Evolutionary conservation across 2,888 invertebrate genomes (phyloP).

Genomic region (Synanthedon tipuliformis): DNA sequence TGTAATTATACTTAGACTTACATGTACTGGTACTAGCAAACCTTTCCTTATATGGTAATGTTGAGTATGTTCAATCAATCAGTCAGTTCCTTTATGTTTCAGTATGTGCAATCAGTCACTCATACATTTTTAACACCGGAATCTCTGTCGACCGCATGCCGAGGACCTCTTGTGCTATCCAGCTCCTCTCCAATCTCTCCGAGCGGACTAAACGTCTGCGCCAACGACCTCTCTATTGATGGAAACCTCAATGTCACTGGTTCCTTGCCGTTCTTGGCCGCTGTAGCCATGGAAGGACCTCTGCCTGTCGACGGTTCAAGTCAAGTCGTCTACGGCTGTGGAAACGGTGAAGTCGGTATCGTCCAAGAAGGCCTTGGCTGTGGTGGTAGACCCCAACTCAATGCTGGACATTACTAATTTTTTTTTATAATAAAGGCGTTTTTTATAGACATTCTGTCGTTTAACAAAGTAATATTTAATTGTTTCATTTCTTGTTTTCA

Average conservation of each 20-base stretch:
- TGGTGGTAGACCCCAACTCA: background rate
- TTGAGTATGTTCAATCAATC: background rate
- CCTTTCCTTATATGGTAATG: background rate
- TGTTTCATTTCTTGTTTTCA: too few species aligned
- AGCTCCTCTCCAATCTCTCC: background rate
- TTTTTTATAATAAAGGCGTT: too few species aligned
- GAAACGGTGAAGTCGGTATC: background rate
- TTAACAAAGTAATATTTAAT: too few species aligned
- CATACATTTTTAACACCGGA: background rate
- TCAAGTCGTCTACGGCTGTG: constrained; percentile 9
- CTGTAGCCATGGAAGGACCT: constrained; percentile 24
- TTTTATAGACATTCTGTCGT: too few species aligned
- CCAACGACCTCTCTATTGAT: constrained; percentile 24
- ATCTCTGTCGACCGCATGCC: background rate
- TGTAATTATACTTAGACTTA: too few species aligned
- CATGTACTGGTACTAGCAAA: too few species aligned
- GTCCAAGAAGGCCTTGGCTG: background rate
- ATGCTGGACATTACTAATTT: too few species aligned
- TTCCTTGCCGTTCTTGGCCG: constrained; percentile 22
- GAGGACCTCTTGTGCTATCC: background rate
- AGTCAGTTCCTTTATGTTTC: background rate
- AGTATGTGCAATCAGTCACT: background rate
- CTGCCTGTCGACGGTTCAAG: constrained; percentile 20
- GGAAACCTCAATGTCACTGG: constrained; percentile 23
- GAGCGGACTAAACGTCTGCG: constrained; percentile 3